Base-by-base conservation (phyloP, 2,113 vertebrate genomes). In the Psettodes erumei region DNA sequence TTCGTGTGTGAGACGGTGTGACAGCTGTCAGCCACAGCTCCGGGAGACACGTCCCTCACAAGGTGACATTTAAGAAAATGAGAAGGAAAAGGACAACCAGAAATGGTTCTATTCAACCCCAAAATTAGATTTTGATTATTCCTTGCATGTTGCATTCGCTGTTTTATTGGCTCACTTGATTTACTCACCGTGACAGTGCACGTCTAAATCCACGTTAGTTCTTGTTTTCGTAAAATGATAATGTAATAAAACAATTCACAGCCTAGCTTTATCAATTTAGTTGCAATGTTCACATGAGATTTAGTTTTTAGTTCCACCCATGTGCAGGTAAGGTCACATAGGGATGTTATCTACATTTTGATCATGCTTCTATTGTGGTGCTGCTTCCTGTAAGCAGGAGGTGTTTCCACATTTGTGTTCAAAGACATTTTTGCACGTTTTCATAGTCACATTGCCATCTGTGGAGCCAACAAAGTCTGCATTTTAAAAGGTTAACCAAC, bases 1-100 rank as follows among this genome's bases (percentile, higher is more conserved):
- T 58, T n/a, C n/a, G 11, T 38, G 13, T 25, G 21, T 47, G 30
- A 21, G 8, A 32, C 12, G 30, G 43, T 16, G 38, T 54, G 11
- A 19, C 4, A 3, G 6, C 51, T 73, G 21, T 42, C 27, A 25
- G 27, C 23, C 16, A 21, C 28, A 45, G 65, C 8, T 19, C 40
- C 43, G 45, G 42, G 35, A 23, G 53, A 42, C 21, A 10, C 23
- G 55, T 32, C 38, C 38, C 63, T 66, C 32, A 69, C 23, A 35
- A 38, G 18, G 8, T 83, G 82, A 67, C 87, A 75, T 85, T 86
- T 81, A 76, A 43, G 28, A 72, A 79, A 47, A n/a, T n/a, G 21
- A 13, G 33, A 33, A 54, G 37, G 37, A 58, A 81, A 81, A 83
- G 60, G 64, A 71, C 63, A 66, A 35, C 1, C 21, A 30, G 25